A percentile compares a stretch with the other conserved stretches of the same genome.
These are phyloP conservation scores for Ennomos erosarius DNA, from an alignment of 2,888 invertebrate genomes.

Conservation along the genomic window DNA sequence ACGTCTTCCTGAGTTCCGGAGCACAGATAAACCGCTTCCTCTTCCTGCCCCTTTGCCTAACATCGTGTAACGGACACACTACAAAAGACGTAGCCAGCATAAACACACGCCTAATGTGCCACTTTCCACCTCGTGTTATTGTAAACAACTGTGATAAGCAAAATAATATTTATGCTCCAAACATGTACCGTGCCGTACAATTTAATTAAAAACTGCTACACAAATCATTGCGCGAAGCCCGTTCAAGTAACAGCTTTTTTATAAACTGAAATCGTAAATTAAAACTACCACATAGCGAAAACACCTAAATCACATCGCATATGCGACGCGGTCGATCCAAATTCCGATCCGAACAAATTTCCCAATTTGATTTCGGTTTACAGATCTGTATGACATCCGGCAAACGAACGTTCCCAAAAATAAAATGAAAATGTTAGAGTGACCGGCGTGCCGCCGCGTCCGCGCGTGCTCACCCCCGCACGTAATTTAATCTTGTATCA, in stretches of 20 bases:
- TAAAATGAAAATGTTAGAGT: conserved; percentile 56
- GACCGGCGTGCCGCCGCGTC: conserved; percentile 38
- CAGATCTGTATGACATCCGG: conserved; percentile 74
- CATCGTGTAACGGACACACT: conserved; percentile 76
- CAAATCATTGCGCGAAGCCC: conserved; percentile 21
- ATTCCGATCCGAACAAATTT: conserved; percentile 62
- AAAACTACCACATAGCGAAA: conserved; percentile 27
- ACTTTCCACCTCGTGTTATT: conserved; percentile 58
- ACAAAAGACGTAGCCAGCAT: conserved; percentile 73
- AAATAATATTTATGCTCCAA: conserved; percentile 36
- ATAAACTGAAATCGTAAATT: conserved; percentile 35
- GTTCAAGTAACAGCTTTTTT: conserved; percentile 21
- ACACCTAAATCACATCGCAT: conserved; percentile 29
- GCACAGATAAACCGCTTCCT: conserved; percentile 83
- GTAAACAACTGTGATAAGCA: conserved; percentile 40
- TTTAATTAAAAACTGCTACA: conserved; percentile 33
- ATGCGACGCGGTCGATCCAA: conserved; percentile 44
- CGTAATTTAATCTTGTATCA: conserved; percentile 76
- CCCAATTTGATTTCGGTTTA: conserved; percentile 71
- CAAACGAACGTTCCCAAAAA: conserved; percentile 67
- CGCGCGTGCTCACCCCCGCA: conserved; percentile 56
- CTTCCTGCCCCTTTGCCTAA: conserved; percentile 81
- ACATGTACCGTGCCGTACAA: conserved; percentile 16
- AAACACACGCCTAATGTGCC: conserved; percentile 62
- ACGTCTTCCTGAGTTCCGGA: conserved; percentile 81